A percentile compares a stretch with the other conserved stretches of the same genome.
Conservation (phyloP, 1,140 invertebrate genomes). For the Steinernema khuongi region DNA sequence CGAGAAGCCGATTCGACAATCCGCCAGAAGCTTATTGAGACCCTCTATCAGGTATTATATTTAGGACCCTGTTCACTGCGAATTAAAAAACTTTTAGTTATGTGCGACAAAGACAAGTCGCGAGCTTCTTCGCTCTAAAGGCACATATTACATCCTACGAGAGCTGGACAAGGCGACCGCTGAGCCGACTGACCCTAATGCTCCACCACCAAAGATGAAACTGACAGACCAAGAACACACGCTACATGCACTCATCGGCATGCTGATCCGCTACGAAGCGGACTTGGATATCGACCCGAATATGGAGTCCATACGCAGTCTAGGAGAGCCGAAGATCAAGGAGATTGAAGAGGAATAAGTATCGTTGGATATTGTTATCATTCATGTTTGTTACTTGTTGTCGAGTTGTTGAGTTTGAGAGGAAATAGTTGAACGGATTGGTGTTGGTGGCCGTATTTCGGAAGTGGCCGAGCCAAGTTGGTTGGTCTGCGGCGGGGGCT, state of each 20-base stretch:
- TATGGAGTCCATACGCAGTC: constrained; percentile 24
- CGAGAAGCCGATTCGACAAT: constrained; percentile 16
- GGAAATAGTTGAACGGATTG: too few species aligned
- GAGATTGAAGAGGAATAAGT: neutral
- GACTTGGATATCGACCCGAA: constrained; percentile 37
- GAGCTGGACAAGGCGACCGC: constrained; percentile 31
- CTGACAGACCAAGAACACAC: constrained; percentile 32
- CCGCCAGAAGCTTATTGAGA: constrained; percentile 33
- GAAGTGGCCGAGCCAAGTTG: too few species aligned
- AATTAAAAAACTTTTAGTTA: constrained; percentile 34
- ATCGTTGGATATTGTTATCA: too few species aligned
- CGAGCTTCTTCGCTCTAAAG: constrained; percentile 31
- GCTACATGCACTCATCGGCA: constrained; percentile 36
- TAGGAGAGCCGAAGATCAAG: constrained; percentile 2
- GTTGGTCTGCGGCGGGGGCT: too few species aligned
- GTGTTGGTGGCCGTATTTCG: too few species aligned
- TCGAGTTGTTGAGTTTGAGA: too few species aligned
- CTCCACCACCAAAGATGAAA: constrained; percentile 27
- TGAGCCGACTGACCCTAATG: constrained; percentile 20
- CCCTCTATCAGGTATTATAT: constrained; percentile 33
- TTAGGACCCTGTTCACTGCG: neutral
- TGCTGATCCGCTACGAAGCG: constrained; percentile 39
- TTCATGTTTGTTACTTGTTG: too few species aligned
- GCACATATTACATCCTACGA: constrained; percentile 31
- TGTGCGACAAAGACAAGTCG: constrained; percentile 36